Percentiles rank a stretch among this genome's conserved stretches.
Conservation (phyloP, 2,888 invertebrate genomes). For the Thera obeliscata region DNA sequence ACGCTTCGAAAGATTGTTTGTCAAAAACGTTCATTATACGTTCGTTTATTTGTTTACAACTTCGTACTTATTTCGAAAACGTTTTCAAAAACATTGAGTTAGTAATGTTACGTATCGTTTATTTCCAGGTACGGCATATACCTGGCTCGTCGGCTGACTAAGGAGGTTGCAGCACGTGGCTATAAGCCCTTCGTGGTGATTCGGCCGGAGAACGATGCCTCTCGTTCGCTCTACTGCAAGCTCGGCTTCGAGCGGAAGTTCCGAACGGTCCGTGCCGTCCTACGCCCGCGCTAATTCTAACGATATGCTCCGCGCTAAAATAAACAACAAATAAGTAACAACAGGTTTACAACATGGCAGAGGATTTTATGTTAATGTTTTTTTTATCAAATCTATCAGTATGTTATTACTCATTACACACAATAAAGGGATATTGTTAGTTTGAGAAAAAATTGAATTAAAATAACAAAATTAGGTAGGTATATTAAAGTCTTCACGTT, state of each 20-base stretch:
- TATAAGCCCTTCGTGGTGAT: slow-evolving; percentile 95
- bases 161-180: slow-evolving; percentile 88
- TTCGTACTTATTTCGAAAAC: too few relatives aligned
- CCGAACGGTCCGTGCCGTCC: slow-evolving; percentile 91
- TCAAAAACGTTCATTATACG: too few relatives aligned
- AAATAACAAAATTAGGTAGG: too few relatives aligned
- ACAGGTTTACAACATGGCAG: background rate
- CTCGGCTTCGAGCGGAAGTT: slow-evolving; percentile 92
- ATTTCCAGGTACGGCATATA: slow-evolving; percentile 86
- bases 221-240: slow-evolving; percentile 92
- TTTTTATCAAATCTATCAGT: too few relatives aligned
- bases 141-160: slow-evolving; percentile 87
- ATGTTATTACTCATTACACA: too few relatives aligned
- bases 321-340: background rate
- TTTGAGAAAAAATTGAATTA: too few relatives aligned
- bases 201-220: slow-evolving; percentile 93
- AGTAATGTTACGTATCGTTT: background rate
- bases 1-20: too few relatives aligned
- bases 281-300: slow-evolving; percentile 82
- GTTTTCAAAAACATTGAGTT: too few relatives aligned
- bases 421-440: too few relatives aligned
- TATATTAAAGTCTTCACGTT: too few relatives aligned
- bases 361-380: background rate
- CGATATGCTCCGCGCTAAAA: slow-evolving; percentile 26
- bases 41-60: too few relatives aligned